Percentiles rank a stretch among this genome's conserved stretches.
Evolutionary conservation across 2,888 invertebrate genomes (phyloP).

Genomic region (Brenthis ino): DNA sequence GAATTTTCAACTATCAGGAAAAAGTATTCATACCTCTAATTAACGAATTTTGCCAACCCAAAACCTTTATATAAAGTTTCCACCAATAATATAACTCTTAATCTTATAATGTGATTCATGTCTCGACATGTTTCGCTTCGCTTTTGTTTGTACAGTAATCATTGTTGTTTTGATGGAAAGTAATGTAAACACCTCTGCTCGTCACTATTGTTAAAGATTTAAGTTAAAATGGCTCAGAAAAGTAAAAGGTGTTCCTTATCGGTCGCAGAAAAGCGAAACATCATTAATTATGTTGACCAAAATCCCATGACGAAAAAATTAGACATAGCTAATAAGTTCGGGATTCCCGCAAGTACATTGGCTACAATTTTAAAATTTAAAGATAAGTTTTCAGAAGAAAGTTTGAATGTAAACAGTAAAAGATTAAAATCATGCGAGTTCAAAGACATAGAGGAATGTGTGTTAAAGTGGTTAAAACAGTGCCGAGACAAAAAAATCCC

Average conservation of each 20-base stretch:
- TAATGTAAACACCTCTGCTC: slow-evolving; percentile 34
- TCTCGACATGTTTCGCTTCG: slow-evolving; percentile 36
- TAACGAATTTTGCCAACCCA: too few species aligned
- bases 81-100: slow-evolving; percentile 26
- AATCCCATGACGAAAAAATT: slow-evolving; percentile 13
- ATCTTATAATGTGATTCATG: slow-evolving; percentile 39
- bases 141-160: slow-evolving; percentile 39
- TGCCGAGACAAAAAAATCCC: slow-evolving; percentile 34
- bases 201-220: slow-evolving; percentile 33
- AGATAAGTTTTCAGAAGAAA: slow-evolving; percentile 32
- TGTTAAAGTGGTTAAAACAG: slow-evolving; percentile 1
- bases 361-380: slow-evolving; percentile 32
- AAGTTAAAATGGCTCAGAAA: slow-evolving; percentile 10
- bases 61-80: too few species aligned
- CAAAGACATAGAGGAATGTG: slow-evolving; percentile 39
- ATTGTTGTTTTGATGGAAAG: slow-evolving; percentile 37
- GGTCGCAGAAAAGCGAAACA: slow-evolving; percentile 23
- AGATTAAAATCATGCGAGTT: slow-evolving; percentile 22
- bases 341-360: slow-evolving; percentile 32
- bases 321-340: slow-evolving; percentile 18
- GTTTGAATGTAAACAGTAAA: slow-evolving; percentile 28
- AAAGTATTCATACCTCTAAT: too few species aligned
- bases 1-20: too few species aligned
- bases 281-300: slow-evolving; percentile 24
- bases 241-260: slow-evolving; percentile 31